Conservation (phyloP, 1,140 invertebrate species). For the Ceratoteleas bidentatus region DNA sequence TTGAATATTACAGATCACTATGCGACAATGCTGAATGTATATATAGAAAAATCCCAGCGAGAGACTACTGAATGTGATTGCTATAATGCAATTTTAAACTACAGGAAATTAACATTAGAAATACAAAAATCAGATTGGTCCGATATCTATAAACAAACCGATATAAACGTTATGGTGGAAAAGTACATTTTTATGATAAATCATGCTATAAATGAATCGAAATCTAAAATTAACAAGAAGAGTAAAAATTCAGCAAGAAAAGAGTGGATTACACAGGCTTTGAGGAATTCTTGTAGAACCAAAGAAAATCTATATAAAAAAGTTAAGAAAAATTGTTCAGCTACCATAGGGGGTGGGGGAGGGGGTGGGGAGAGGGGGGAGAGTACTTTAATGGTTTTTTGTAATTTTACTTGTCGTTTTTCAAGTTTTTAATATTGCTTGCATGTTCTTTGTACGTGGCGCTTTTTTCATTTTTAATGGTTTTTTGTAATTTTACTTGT, state of each 20-base stretch:
- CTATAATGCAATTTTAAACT: neutral
- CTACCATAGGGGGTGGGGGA: too few species aligned
- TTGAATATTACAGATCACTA: constrained; percentile 9
- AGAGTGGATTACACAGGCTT: constrained; percentile 9
- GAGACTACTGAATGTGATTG: neutral
- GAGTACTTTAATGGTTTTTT: too few species aligned
- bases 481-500: too few species aligned
- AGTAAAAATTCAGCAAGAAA: constrained; percentile 23
- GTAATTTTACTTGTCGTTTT: too few species aligned
- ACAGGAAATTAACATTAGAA: neutral
- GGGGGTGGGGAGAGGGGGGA: too few species aligned
- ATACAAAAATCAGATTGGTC: too few species aligned
- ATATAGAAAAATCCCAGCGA: neutral
- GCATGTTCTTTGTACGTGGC: too few species aligned
- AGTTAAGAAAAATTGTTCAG: constrained; percentile 2
- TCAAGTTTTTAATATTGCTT: too few species aligned
- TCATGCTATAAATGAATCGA: neutral
- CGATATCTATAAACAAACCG: too few species aligned
- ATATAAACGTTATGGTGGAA: neutral
- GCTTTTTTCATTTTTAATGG: too few species aligned
- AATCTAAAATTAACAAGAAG: neutral
- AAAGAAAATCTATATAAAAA: constrained; percentile 27
- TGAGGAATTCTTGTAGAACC: constrained; percentile 20
- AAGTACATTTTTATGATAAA: neutral
- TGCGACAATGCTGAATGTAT: neutral